These are phyloP conservation scores for Thymelicus acteon DNA, from an alignment of 2,888 invertebrate genomes.

Conservation along the genomic window DNA sequence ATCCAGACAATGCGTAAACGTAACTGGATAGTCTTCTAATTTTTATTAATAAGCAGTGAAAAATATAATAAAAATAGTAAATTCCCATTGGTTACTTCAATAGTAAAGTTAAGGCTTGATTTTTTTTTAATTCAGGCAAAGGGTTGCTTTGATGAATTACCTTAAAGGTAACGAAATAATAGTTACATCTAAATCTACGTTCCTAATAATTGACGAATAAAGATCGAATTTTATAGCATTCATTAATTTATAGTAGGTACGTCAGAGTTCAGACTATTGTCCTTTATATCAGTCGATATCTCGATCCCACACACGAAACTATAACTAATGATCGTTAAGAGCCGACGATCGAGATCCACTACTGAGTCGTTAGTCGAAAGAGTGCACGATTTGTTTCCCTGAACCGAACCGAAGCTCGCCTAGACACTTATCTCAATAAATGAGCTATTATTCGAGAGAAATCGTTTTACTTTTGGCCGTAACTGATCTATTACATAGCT, in stretches of 20 bases:
- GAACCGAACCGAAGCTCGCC: constrained; percentile 55
- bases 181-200: not conserved
- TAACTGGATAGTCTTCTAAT: too few species aligned
- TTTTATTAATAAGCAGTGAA: too few species aligned
- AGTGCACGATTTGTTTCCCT: constrained; percentile 38
- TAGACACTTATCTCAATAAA: constrained; percentile 79
- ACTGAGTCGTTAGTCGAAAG: constrained; percentile 33
- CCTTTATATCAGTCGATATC: constrained; percentile 27
- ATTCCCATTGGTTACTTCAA: too few species aligned
- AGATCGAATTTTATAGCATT: not conserved
- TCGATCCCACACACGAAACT: constrained; percentile 33
- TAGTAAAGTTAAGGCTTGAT: too few species aligned
- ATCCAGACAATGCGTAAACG: too few species aligned
- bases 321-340: constrained; percentile 32
- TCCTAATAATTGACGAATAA: not conserved
- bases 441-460: constrained; percentile 69
- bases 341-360: constrained; percentile 34
- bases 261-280: not conserved
- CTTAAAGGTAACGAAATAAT: too few species aligned
- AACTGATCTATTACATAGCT: constrained; percentile 71
- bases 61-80: too few species aligned
- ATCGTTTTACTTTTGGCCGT: constrained; percentile 63
- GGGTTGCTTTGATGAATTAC: too few species aligned
- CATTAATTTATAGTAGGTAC: not conserved
- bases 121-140: too few species aligned